phyloP scores from a whole-genome alignment of 2,888 invertebrate species.

The Spisula subtruncata region DNA sequence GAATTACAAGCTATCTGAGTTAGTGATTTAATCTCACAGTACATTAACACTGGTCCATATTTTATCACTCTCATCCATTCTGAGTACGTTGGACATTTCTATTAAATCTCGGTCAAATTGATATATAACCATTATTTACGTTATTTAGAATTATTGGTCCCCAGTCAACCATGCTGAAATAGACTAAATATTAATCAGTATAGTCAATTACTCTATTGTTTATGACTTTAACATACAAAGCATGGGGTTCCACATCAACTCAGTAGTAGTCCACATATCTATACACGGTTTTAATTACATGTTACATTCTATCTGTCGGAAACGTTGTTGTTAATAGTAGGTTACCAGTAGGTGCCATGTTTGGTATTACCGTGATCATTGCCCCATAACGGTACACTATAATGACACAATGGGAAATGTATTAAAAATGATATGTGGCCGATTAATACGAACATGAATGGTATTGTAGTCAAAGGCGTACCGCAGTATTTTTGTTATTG shows the following conservation, averaged over 20 bases:
- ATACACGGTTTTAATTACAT: not conserved
- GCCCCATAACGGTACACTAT: not conserved
- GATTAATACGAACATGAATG: not conserved
- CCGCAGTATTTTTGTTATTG: not conserved
- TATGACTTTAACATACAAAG: not conserved
- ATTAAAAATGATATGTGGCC: not conserved
- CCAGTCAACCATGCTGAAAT: not conserved
- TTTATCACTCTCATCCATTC: not conserved
- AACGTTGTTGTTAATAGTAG: not conserved
- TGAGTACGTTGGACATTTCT: not conserved
- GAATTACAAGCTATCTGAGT: not conserved
- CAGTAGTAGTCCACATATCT: not conserved
- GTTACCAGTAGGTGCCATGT: not conserved
- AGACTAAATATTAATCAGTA: not conserved
- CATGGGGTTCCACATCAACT: not conserved
- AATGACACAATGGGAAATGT: not conserved
- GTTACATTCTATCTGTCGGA: not conserved
- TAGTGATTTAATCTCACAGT: not conserved
- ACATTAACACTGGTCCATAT: not conserved
- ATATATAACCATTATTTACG: not conserved
- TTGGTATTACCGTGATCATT: not conserved
- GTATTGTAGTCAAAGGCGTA: not conserved
- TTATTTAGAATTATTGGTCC: not conserved
- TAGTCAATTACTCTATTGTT: not conserved
- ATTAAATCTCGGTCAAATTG: not conserved